Conservation (phyloP, 1,140 invertebrate species). For the Paraescarpia echinospica region DNA sequence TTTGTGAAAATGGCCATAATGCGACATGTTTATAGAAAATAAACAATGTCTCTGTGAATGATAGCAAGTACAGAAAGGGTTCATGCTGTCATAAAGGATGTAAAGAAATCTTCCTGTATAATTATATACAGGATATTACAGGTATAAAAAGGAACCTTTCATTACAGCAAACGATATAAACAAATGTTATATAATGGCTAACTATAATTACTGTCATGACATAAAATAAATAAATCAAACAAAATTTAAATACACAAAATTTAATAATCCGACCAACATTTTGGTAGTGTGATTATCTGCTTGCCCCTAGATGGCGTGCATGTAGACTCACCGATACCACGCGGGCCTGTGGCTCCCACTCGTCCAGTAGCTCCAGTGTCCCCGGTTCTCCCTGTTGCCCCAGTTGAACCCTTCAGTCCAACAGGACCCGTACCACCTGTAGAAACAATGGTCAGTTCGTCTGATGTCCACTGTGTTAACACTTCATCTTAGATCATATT, state of each 20-base stretch:
- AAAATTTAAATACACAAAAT: background rate
- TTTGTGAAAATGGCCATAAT: too few species aligned
- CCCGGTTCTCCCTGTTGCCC: constrained; percentile 3
- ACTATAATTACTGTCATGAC: background rate
- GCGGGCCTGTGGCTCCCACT: background rate
- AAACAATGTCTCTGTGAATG: too few species aligned
- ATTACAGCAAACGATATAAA: background rate
- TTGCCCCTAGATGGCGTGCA: background rate
- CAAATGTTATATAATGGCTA: background rate
- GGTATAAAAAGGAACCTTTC: background rate
- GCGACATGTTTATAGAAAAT: too few species aligned
- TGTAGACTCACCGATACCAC: background rate
- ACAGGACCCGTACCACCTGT: constrained; percentile 15
- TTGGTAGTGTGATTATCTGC: background rate
- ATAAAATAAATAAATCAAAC: background rate
- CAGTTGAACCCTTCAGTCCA: background rate
- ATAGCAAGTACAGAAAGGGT: background rate
- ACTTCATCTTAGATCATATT: too few species aligned
- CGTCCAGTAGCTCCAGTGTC: background rate
- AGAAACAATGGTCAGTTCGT: background rate
- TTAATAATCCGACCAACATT: background rate
- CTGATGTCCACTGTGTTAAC: background rate
- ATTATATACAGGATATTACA: background rate
- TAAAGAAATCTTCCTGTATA: background rate
- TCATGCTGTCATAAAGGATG: background rate